Evolutionary conservation across 2,113 vertebrate genomes (phyloP), one percentile per base, ranked within the genome.

Genomic region (Caranx melampygus): DNA sequence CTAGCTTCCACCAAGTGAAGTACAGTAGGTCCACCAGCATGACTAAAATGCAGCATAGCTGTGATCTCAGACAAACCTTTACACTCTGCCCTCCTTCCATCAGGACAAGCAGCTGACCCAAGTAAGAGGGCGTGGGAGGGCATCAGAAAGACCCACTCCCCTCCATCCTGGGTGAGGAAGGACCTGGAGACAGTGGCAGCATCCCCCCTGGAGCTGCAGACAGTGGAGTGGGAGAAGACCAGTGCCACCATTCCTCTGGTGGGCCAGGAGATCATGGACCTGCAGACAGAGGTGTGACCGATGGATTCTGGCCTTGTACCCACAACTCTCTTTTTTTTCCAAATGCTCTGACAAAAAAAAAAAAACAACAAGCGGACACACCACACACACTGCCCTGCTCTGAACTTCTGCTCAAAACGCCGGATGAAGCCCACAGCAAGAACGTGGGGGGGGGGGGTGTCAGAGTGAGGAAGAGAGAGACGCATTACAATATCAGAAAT

Each of bases 241-340:
- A 97, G 97, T 0, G 97, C 98, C 89, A 99, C 98, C 73, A 99
- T 99, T 82, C 98, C 98, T 5, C 93, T 99, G 89, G 97, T 99
- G 93, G 98, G 97, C 87, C 98, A 99, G 94, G 98, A 99, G 95
- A 96, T 98, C 93, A 98, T 98, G 83, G 98, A 99, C 95, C 97
- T 99, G 92, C 98, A 99, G 94, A 99, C 98, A 2, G 98, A 99
- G 94, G 98, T 99, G 95, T 99, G 96, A 99, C 63, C 83, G 2
- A 10, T 63, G 67, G 57, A 64, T 54, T 55, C 18, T 0, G 3
- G 44, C 49, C 61, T 72, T 74, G 31, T 18, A 40, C 37, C 51
- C 1, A 58, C 77, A 4, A 33, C 68, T 73, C 51, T 55, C 47
- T 44, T 45, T 49, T 63, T 63, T 68, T 18, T 44, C 9, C 44